Conservation (phyloP, 2,113 vertebrate genomes). For the Bucco capensis region DNA sequence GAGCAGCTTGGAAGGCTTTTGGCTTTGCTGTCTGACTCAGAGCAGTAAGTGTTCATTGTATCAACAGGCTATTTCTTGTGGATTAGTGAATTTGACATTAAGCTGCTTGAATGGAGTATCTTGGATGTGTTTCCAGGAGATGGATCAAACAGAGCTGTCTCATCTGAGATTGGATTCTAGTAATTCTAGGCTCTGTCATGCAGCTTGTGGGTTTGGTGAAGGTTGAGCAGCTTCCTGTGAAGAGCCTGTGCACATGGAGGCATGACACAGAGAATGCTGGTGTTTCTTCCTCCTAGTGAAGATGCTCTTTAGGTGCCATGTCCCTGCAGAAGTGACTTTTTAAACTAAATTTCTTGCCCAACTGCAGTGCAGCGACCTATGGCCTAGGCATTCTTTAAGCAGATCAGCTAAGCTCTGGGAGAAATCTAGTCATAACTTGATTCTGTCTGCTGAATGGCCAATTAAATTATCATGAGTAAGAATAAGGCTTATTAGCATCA, state of each 20-base stretch:
- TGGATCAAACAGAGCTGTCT: not conserved
- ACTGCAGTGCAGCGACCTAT: not conserved
- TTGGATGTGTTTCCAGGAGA: not conserved
- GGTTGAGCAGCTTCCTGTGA: not conserved
- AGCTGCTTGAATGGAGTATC: not conserved
- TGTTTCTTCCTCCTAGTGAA: not conserved
- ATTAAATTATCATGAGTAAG: not conserved
- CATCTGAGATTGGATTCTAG: not conserved
- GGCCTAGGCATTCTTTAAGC: not conserved
- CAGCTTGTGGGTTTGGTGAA: not conserved
- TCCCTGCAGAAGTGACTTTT: not conserved
- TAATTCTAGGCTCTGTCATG: not conserved
- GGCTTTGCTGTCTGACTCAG: not conserved
- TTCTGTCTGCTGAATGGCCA: not conserved
- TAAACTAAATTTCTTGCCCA: not conserved
- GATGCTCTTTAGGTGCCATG: not conserved
- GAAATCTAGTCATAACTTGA: not conserved
- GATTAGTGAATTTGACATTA: not conserved
- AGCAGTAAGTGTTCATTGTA: not conserved
- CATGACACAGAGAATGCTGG: not conserved
- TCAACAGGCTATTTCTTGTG: not conserved
- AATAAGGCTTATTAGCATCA: not conserved
- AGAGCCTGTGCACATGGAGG: not conserved
- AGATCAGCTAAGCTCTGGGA: not conserved
- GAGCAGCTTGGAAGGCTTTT: not conserved